These are phyloP conservation scores for Larimichthys crocea DNA, from an alignment of 2,113 vertebrate genomes.

Conservation along the genomic window DNA sequence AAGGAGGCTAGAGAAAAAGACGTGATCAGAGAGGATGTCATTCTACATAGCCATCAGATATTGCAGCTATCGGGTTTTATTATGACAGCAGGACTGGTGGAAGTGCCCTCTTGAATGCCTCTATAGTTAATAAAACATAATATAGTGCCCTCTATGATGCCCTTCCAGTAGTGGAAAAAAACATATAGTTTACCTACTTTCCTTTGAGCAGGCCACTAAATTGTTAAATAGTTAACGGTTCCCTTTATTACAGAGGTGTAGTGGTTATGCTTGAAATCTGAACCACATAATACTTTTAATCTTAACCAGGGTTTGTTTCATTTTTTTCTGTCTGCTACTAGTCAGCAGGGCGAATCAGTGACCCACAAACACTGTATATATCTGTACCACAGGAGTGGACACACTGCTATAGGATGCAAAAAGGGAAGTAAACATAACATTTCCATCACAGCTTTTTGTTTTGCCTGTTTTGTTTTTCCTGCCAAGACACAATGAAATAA, in stretches of 20 bases:
- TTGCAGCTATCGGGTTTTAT: conserved; percentile 6
- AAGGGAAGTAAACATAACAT: neutral
- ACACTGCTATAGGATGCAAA: neutral
- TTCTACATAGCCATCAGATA: conserved; percentile 37
- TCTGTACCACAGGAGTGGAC: neutral
- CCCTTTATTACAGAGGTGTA: neutral
- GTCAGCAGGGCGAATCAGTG: neutral
- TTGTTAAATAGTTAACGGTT: neutral
- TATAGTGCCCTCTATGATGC: neutral
- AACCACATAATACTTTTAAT: too few relatives aligned
- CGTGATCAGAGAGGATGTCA: conserved; percentile 39
- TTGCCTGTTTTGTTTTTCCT: neutral
- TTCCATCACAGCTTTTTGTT: neutral
- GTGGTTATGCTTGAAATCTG: neutral
- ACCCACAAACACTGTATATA: neutral
- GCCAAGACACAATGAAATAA: neutral
- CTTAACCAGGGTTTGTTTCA: too few relatives aligned
- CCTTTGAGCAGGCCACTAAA: neutral
- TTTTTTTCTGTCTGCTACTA: too few relatives aligned
- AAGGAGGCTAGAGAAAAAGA: conserved; percentile 4
- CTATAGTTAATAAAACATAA: neutral
- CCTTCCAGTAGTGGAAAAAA: neutral
- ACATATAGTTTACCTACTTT: too few relatives aligned
- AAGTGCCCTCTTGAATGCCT: neutral
- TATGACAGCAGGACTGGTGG: conserved; percentile 4